phyloP scores from a whole-genome alignment of 2,797 vertebrate species.

The Danio choprae region DNA sequence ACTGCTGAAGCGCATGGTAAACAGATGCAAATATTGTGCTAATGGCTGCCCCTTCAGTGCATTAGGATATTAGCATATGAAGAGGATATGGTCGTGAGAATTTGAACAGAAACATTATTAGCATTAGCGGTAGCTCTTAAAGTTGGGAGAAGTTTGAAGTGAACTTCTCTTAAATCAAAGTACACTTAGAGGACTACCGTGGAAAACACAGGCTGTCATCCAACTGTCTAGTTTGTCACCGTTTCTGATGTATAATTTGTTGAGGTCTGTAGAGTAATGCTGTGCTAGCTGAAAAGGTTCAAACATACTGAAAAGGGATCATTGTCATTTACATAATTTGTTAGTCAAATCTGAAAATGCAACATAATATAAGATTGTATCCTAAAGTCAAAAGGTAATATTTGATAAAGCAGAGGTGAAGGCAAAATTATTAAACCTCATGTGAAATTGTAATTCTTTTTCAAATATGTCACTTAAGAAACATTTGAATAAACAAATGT shows the following conservation, averaged over 20 bases:
- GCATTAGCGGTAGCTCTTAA: slow-evolving; percentile 8
- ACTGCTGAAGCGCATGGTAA: slow-evolving; percentile 50
- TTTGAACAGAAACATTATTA: slow-evolving; percentile 30
- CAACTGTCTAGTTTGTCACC: background rate
- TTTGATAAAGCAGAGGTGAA: slow-evolving; percentile 17
- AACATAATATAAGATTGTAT: slow-evolving; percentile 11
- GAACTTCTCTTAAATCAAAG: slow-evolving; percentile 4
- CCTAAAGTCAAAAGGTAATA: slow-evolving; percentile 15
- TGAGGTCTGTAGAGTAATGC: background rate
- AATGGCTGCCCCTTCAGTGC: slow-evolving; percentile 57
- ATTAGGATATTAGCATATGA: slow-evolving; percentile 57
- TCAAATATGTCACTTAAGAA: no score
- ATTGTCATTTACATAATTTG: background rate
- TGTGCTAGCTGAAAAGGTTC: background rate
- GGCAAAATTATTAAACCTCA: no score
- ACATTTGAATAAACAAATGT: no score
- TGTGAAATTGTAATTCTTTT: no score
- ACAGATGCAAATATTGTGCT: slow-evolving; percentile 62
- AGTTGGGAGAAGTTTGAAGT: slow-evolving; percentile 1
- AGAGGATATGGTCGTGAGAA: slow-evolving; percentile 46
- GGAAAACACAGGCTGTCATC: background rate
- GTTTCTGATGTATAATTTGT: background rate
- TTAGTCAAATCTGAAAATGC: background rate
- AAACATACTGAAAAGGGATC: background rate
- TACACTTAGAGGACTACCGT: background rate